phyloP scores from a whole-genome alignment of 2,797 vertebrate species.

The Amphiprion clarkii region DNA sequence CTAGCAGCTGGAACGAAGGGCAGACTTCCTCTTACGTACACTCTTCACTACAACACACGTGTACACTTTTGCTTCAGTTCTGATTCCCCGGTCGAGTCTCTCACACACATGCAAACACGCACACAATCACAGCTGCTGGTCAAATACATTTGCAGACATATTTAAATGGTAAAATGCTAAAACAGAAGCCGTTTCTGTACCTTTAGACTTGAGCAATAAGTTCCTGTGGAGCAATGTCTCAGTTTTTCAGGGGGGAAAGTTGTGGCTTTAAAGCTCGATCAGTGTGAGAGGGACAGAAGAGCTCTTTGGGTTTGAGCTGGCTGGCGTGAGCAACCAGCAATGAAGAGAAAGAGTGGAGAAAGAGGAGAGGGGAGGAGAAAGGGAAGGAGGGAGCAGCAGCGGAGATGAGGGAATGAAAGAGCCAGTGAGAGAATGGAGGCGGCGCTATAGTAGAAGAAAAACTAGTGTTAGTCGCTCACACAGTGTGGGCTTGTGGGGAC shows the following conservation, averaged over 20 bases:
- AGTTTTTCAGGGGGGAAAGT: conserved; percentile 22
- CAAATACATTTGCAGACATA: conserved; percentile 4
- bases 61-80: conserved; percentile 32
- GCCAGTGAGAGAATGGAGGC: conserved; percentile 75
- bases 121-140: conserved; percentile 32
- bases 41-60: conserved; percentile 44
- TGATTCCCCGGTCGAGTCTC: conserved; percentile 4
- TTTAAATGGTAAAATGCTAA: conserved; percentile 16
- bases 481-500: conserved; percentile 59
- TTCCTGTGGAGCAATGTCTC: conserved; percentile 53
- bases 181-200: conserved; percentile 64
- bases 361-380: conserved; percentile 60
- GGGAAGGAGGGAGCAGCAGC: conserved; percentile 45
- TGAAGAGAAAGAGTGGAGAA: conserved; percentile 44
- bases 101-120: conserved; percentile 18
- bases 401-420: conserved; percentile 57
- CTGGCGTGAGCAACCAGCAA: conserved; percentile 54
- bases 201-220: conserved; percentile 60
- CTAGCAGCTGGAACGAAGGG: conserved; percentile 8
- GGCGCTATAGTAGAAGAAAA: conserved; percentile 63
- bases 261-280: conserved; percentile 51
- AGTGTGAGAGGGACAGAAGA: conserved; percentile 36
- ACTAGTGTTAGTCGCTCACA: conserved; percentile 42
- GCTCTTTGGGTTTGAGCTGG: conserved; percentile 71
- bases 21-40: conserved; percentile 43